phyloP scores from a whole-genome alignment of 2,113 vertebrate genomes.

The Halichoerus grypus region DNA sequence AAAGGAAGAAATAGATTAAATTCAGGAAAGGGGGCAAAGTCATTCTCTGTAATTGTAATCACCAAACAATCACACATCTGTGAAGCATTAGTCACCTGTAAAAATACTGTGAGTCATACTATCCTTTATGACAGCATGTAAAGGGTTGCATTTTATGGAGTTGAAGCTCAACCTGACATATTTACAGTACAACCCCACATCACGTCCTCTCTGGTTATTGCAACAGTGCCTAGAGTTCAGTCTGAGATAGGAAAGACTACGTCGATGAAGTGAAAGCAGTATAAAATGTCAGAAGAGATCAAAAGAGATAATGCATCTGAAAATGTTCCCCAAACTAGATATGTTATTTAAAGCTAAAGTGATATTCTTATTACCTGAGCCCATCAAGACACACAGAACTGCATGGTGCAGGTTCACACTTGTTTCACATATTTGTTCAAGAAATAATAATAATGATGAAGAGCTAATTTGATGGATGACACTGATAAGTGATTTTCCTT shows the following conservation, averaged over 20 bases:
- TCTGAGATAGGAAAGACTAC: background rate
- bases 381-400: constrained; percentile 1
- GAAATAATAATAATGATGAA: constrained; percentile 27
- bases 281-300: background rate
- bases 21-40: constrained; percentile 52
- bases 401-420: background rate
- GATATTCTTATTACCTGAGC: constrained; percentile 1
- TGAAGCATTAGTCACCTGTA: constrained; percentile 71
- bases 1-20: constrained; percentile 14
- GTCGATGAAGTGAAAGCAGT: background rate
- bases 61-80: constrained; percentile 76
- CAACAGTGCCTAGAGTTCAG: background rate
- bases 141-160: constrained; percentile 43
- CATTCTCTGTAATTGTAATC: constrained; percentile 62
- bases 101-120: constrained; percentile 82
- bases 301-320: background rate
- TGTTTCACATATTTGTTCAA: constrained; percentile 37
- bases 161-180: background rate
- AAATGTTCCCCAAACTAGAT: constrained; percentile 46
- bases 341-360: constrained; percentile 26
- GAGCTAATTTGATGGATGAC: background rate
- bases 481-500: background rate
- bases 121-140: constrained; percentile 58
- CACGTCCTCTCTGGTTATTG: background rate
- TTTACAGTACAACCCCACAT: constrained; percentile 11